These are phyloP conservation scores for Nebria ingens DNA, from an alignment of 1,140 invertebrate genomes.

Conservation along the genomic window DNA sequence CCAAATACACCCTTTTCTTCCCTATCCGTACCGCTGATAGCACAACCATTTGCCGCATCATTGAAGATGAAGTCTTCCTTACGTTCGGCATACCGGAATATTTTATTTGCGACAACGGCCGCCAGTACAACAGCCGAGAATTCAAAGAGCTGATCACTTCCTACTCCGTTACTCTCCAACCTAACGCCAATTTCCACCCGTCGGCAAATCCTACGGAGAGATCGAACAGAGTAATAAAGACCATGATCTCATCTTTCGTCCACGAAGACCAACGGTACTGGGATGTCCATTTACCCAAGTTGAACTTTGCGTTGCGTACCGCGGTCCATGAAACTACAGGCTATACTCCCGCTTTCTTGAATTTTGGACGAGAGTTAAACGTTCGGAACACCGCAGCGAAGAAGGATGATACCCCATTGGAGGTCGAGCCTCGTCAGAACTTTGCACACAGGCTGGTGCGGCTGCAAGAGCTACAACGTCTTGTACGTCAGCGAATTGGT, in stretches of 20 bases:
- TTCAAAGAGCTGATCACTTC: neutral
- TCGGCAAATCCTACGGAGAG: conserved; percentile 18
- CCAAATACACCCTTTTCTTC: conserved; percentile 7
- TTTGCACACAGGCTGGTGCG: too few relatives aligned
- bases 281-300: conserved; percentile 20
- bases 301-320: conserved; percentile 22
- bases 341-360: conserved; percentile 20
- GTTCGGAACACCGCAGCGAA: too few relatives aligned
- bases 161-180: neutral
- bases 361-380: conserved; percentile 16
- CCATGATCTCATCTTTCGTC: conserved; percentile 21
- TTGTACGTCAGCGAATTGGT: too few relatives aligned
- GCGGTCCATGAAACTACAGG: too few relatives aligned
- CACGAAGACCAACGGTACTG: conserved; percentile 24
- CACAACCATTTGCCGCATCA: neutral
- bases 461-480: too few relatives aligned
- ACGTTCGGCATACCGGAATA: conserved; percentile 9
- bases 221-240: conserved; percentile 22
- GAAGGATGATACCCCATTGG: too few relatives aligned
- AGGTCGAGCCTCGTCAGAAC: too few relatives aligned
- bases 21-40: conserved; percentile 10
- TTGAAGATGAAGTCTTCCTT: conserved; percentile 14
- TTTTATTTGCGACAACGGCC: conserved; percentile 4
- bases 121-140: neutral
- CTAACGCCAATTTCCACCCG: conserved; percentile 1